phyloP scores from a whole-genome alignment of 1,140 invertebrate species.

The Hypsibius dujardini region DNA sequence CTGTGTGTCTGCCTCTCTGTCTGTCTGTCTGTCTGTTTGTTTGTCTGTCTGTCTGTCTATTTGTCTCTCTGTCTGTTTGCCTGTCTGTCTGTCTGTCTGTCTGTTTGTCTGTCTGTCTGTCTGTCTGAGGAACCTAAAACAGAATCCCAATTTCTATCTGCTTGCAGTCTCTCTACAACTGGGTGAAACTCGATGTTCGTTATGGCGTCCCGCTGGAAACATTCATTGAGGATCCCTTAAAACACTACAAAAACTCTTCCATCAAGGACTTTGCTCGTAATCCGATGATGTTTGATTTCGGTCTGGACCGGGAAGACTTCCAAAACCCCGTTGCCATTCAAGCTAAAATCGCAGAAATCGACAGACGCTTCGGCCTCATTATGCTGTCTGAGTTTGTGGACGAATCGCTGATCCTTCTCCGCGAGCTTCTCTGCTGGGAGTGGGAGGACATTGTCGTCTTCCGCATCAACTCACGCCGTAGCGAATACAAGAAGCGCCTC shows the following conservation, averaged over 20 bases:
- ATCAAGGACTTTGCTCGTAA: slow-evolving; percentile 1
- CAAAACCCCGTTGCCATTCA: slow-evolving; percentile 22
- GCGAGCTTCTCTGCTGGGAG: slow-evolving; percentile 36
- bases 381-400: slow-evolving; percentile 40
- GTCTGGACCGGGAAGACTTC: slow-evolving; percentile 26
- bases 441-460: slow-evolving; percentile 34
- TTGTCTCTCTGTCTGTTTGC: too few species aligned
- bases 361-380: slow-evolving; percentile 36
- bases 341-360: slow-evolving; percentile 28
- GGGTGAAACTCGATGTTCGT: neutral
- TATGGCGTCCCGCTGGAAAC: slow-evolving; percentile 1
- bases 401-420: slow-evolving; percentile 38
- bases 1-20: neutral
- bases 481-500: slow-evolving; percentile 22
- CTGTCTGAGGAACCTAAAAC: too few species aligned
- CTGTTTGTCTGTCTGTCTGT: too few species aligned
- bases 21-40: neutral
- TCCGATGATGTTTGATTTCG: slow-evolving; percentile 24
- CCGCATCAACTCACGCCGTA: slow-evolving; percentile 29
- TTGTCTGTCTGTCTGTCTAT: too few species aligned
- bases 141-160: too few species aligned
- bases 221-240: neutral
- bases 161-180: neutral
- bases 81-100: too few species aligned
- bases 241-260: slow-evolving; percentile 23